phyloP scores from a whole-genome alignment of 2,797 vertebrate species.

The Clarias platycephalus region DNA sequence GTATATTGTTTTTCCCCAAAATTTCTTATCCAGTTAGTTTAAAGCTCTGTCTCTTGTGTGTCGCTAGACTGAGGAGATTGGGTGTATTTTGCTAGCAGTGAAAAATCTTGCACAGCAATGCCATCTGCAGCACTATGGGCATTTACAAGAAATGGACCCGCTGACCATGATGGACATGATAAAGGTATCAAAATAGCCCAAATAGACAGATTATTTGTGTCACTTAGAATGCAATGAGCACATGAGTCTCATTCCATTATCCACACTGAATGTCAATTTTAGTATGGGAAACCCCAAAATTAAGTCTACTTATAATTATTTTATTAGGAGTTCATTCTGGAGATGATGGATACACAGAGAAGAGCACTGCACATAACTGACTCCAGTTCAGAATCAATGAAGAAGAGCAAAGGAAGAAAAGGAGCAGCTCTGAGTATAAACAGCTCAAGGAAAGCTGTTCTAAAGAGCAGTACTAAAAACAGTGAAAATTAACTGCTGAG shows the following conservation, averaged over 20 bases:
- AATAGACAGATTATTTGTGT: not conserved
- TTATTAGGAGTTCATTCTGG: slow-evolving; percentile 75
- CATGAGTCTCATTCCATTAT: not conserved
- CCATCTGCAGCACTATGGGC: slow-evolving; percentile 63
- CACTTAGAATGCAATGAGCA: not conserved
- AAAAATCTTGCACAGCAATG: slow-evolving; percentile 75
- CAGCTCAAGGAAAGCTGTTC: slow-evolving; percentile 60
- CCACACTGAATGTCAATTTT: not conserved
- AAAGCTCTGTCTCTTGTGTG: slow-evolving; percentile 14
- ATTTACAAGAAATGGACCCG: slow-evolving; percentile 61
- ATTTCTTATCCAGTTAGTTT: not conserved
- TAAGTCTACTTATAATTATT: not conserved
- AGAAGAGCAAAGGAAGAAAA: slow-evolving; percentile 53
- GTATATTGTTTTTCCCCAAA: not conserved
- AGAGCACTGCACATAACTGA: slow-evolving; percentile 61
- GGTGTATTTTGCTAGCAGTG: slow-evolving; percentile 67
- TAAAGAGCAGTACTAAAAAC: slow-evolving; percentile 68
- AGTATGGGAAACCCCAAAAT: not conserved
- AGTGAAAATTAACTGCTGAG: slow-evolving; percentile 58
- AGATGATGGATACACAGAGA: slow-evolving; percentile 67
- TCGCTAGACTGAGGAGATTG: slow-evolving; percentile 68
- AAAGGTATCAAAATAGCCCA: slow-evolving; percentile 64
- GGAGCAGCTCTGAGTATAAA: slow-evolving; percentile 48
- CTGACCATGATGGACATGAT: slow-evolving; percentile 75
- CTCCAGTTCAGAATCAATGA: slow-evolving; percentile 48